phyloP scores from a whole-genome alignment of 1,140 invertebrate genomes.

The Drosophila elegans region DNA sequence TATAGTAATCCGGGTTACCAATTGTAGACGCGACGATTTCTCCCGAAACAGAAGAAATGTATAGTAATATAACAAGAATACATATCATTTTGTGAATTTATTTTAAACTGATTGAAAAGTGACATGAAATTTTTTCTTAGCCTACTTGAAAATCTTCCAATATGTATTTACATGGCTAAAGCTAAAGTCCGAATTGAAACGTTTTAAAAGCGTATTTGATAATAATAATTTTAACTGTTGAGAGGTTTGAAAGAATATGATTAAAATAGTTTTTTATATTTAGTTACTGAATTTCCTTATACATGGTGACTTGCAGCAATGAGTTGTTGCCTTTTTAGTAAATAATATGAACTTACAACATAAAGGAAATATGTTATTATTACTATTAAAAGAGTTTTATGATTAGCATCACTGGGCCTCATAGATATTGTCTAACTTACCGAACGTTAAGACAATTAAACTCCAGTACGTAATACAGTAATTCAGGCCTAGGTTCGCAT shows the following conservation, averaged over 20 bases:
- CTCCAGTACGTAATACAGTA: conserved; percentile 5
- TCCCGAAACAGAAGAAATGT: background rate
- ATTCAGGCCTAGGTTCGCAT: background rate
- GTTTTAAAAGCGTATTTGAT: too few species aligned
- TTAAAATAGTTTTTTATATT: too few species aligned
- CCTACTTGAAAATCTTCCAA: background rate
- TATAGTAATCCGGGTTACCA: background rate
- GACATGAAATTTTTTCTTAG: background rate
- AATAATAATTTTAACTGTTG: too few species aligned
- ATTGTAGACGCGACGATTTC: too few species aligned
- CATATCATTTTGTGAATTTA: background rate
- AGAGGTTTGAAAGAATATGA: too few species aligned
- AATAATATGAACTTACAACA: conserved; percentile 1
- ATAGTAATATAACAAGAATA: background rate
- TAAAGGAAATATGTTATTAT: background rate
- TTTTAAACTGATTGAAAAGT: background rate
- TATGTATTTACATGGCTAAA: too few species aligned
- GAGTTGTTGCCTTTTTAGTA: background rate
- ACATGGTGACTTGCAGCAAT: background rate
- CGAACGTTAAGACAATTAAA: background rate
- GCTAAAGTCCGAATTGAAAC: too few species aligned
- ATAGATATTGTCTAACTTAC: background rate
- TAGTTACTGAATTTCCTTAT: background rate
- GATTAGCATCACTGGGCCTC: background rate
- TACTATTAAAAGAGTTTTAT: background rate